phyloP scores from a whole-genome alignment of 2,888 invertebrate genomes.

The Cheilosia grossa region DNA sequence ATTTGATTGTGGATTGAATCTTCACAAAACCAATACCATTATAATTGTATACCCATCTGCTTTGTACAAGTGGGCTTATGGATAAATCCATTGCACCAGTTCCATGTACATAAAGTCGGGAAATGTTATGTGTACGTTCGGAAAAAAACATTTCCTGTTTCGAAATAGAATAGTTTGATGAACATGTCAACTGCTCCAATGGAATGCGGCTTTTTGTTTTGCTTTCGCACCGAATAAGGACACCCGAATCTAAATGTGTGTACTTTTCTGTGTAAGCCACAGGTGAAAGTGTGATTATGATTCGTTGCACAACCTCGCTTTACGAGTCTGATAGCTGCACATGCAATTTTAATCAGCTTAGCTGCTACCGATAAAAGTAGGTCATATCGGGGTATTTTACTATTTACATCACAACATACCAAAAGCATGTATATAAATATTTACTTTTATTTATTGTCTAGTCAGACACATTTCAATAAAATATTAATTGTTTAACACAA shows the following conservation, averaged over 20 bases:
- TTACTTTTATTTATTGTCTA: conserved; percentile 4
- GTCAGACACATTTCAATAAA: conserved; percentile 10
- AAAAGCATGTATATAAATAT: not conserved
- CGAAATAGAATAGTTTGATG: too few species aligned
- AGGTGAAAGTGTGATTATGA: not conserved
- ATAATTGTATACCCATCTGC: conserved; percentile 22
- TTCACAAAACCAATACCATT: conserved; percentile 22
- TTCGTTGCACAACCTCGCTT: too few species aligned
- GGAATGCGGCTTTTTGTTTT: too few species aligned
- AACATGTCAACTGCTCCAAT: too few species aligned
- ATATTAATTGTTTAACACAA: conserved; percentile 17
- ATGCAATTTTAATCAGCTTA: conserved; percentile 11
- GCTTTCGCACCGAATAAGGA: too few species aligned
- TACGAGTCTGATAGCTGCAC: not conserved
- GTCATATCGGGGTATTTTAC: conserved; percentile 16
- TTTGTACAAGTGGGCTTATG: conserved; percentile 10
- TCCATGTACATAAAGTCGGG: not conserved
- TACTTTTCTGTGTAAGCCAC: not conserved
- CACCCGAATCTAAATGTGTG: not conserved
- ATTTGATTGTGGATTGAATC: conserved; percentile 25
- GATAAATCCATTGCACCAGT: conserved; percentile 8
- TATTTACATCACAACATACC: not conserved
- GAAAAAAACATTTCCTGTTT: too few species aligned
- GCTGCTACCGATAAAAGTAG: conserved; percentile 20
- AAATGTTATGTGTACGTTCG: not conserved